Conservation (phyloP, 2,888 invertebrate species). For the Stenolophus ochropezus region DNA sequence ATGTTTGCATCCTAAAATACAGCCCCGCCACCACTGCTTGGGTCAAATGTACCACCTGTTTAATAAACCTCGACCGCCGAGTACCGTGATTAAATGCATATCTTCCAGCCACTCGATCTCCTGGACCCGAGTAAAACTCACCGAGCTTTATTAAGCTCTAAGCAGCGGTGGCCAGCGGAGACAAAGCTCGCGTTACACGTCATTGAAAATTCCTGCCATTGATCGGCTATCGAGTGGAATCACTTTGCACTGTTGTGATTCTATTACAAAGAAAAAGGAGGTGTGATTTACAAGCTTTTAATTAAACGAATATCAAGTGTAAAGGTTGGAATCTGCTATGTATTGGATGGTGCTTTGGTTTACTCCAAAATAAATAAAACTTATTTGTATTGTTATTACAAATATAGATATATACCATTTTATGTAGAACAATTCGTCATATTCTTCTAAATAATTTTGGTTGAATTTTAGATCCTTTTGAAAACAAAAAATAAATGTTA, state of each 20-base stretch:
- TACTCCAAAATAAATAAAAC: too few relatives aligned
- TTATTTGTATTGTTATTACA: too few relatives aligned
- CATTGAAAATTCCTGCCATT: slow-evolving; percentile 29
- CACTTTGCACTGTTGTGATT: not conserved
- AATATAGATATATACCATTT: too few relatives aligned
- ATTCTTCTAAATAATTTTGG: too few relatives aligned
- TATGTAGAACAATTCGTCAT: too few relatives aligned
- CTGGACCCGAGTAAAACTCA: not conserved
- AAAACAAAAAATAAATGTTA: too few relatives aligned
- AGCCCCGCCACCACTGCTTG: not conserved
- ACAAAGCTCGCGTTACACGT: slow-evolving; percentile 30
- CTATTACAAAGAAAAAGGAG: slow-evolving; percentile 7
- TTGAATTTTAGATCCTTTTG: too few relatives aligned
- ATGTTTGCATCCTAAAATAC: not conserved
- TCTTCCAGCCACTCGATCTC: slow-evolving; percentile 8
- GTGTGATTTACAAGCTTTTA: not conserved
- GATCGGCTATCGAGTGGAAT: not conserved
- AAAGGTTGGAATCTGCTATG: not conserved
- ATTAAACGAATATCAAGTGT: not conserved
- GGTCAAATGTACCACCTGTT: slow-evolving; percentile 20
- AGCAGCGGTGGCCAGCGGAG: not conserved
- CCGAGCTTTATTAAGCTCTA: slow-evolving; percentile 25
- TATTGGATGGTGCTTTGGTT: too few relatives aligned
- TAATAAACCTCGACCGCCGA: slow-evolving; percentile 7
- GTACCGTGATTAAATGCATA: slow-evolving; percentile 34